phyloP scores from a whole-genome alignment of 2,797 vertebrate genomes.

The Lophotriccus pileatus region DNA sequence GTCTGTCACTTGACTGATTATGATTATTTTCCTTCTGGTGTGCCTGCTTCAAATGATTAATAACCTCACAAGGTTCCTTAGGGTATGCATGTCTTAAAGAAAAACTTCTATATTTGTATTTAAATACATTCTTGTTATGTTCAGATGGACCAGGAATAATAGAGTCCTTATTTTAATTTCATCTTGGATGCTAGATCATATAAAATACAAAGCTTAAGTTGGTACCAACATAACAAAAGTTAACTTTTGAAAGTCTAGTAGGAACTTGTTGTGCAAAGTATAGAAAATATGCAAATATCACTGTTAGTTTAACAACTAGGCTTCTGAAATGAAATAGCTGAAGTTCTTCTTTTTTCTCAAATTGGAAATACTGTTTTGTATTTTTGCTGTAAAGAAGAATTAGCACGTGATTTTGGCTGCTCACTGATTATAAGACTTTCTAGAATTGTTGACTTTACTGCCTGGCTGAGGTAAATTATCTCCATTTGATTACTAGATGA shows the following conservation, averaged over 20 bases:
- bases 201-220: background rate
- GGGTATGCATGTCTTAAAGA: background rate
- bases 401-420: background rate
- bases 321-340: background rate
- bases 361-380: background rate
- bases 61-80: background rate
- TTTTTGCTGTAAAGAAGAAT: background rate
- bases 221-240: background rate
- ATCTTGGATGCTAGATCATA: background rate
- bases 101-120: background rate
- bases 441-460: background rate
- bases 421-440: background rate
- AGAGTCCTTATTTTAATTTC: background rate
- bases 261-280: background rate
- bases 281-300: background rate
- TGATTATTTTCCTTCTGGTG: background rate
- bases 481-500: slow-evolving; percentile 34
- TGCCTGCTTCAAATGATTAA: background rate
- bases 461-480: background rate
- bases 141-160: background rate
- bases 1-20: background rate
- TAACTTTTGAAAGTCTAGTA: background rate
- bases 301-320: background rate
- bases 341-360: background rate
- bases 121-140: background rate